Evolutionary conservation across 1,140 invertebrate genomes (phyloP).

Genomic region (Drosophila tsacasi): DNA sequence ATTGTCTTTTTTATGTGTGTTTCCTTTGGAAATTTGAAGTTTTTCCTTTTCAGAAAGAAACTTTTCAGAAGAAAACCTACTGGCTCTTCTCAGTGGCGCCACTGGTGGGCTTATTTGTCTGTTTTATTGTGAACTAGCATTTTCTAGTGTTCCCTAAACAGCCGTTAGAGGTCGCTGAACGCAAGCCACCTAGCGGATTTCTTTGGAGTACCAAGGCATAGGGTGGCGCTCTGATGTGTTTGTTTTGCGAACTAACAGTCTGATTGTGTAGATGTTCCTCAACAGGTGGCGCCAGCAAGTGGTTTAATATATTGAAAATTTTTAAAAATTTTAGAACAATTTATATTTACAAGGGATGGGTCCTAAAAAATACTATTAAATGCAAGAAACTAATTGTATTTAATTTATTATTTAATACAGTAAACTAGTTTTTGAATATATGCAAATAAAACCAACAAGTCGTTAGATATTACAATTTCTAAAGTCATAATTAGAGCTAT

Average conservation of each 20-base stretch:
- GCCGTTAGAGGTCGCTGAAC: background rate
- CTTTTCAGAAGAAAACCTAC: background rate
- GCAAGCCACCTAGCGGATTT: background rate
- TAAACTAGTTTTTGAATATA: too few relatives aligned
- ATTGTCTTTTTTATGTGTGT: background rate
- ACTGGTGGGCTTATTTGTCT: too few relatives aligned
- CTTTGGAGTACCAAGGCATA: background rate
- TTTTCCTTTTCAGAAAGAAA: background rate
- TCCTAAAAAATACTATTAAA: too few relatives aligned
- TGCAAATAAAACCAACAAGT: too few relatives aligned
- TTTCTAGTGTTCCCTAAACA: background rate
- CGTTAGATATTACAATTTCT: too few relatives aligned
- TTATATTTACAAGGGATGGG: too few relatives aligned
- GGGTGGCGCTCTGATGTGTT: background rate
- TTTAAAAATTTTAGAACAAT: too few relatives aligned
- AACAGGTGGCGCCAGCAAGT: background rate
- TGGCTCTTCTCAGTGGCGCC: constrained; percentile 1
- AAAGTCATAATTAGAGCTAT: too few relatives aligned
- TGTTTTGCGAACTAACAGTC: background rate
- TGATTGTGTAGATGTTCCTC: too few relatives aligned
- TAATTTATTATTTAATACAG: too few relatives aligned
- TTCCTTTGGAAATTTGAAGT: background rate
- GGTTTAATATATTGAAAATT: too few relatives aligned
- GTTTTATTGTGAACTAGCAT: background rate
- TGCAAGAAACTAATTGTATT: too few relatives aligned